Evolutionary conservation across 2,797 vertebrate species (phyloP).

Genomic region (Paguma larvata): DNA sequence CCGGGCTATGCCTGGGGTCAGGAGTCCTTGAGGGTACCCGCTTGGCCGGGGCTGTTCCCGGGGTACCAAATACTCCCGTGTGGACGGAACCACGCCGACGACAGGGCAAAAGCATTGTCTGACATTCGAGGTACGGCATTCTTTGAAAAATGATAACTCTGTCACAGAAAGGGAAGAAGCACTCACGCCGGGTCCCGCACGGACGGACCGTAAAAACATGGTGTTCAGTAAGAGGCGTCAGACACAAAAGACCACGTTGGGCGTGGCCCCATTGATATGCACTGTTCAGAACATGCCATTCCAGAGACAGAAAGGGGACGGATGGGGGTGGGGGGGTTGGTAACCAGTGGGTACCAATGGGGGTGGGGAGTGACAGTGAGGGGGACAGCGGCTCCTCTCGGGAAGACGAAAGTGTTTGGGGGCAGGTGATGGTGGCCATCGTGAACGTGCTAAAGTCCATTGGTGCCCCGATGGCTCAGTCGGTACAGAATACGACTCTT

Average conservation of each 20-base stretch:
- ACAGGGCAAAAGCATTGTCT: background rate
- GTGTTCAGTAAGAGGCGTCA: background rate
- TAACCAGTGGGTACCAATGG: background rate
- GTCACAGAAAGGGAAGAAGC: background rate
- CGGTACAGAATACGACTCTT: background rate
- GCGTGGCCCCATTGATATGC: background rate
- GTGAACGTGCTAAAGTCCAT: background rate
- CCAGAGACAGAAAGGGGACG: background rate
- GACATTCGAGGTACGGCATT: no score
- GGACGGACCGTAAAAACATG: background rate
- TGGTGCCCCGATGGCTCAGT: background rate
- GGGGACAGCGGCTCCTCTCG: background rate
- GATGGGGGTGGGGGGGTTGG: background rate
- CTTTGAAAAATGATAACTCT: background rate
- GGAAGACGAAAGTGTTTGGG: background rate
- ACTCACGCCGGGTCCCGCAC: fast-evolving
- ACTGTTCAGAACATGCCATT: background rate
- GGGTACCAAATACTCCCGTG: background rate
- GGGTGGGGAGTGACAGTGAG: no score
- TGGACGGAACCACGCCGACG: fast-evolving
- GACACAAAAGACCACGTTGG: fast-evolving
- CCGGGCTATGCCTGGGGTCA: background rate
- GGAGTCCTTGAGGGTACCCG: no score
- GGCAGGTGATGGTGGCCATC: background rate
- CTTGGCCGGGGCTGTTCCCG: background rate